Evolutionary conservation across 2,888 invertebrate genomes (phyloP).

Genomic region (Coronaproctus castanopsis): DNA sequence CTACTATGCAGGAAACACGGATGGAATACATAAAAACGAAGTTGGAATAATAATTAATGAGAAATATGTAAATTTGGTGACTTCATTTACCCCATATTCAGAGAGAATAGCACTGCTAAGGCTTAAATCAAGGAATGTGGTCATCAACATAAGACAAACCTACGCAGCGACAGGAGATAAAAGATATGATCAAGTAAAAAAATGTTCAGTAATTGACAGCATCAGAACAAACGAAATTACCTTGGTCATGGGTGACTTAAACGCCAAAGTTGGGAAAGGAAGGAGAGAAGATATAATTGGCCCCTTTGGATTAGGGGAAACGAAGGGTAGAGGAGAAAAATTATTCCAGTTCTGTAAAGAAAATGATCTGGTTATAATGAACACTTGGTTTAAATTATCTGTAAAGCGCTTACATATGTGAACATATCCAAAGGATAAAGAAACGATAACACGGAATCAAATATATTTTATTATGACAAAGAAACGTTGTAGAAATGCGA

Average conservation of each 20-base stretch:
- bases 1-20: too few relatives aligned
- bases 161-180: not conserved
- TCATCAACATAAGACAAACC: not conserved
- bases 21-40: not conserved
- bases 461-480: not conserved
- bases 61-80: not conserved
- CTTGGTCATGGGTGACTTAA: too few relatives aligned
- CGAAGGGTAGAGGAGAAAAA: not conserved
- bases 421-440: not conserved
- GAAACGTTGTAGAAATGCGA: not conserved
- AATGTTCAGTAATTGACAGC: not conserved
- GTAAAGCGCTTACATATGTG: not conserved
- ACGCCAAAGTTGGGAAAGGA: too few relatives aligned
- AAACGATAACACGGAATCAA: not conserved
- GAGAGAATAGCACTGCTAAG: not conserved
- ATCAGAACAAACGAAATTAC: not conserved
- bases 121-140: not conserved
- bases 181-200: not conserved
- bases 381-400: not conserved
- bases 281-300: not conserved
- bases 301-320: not conserved
- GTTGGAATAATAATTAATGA: not conserved
- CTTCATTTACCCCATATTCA: not conserved
- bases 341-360: not conserved
- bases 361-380: not conserved